Conservation (phyloP, 2,888 invertebrate genomes). For the Ennomos quercinarius region DNA sequence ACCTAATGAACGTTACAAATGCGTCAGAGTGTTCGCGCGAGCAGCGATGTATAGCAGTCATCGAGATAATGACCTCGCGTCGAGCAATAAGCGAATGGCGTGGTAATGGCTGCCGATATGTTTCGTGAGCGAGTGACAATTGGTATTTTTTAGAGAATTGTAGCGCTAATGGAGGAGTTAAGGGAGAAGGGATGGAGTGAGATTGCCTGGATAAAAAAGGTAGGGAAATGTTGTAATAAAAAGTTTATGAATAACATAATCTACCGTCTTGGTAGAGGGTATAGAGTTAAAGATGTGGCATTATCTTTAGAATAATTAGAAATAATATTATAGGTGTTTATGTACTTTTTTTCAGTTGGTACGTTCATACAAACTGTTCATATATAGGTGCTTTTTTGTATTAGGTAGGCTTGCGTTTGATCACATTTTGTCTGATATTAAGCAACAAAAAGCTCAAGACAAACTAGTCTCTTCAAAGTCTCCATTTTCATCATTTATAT, state of each 20-base stretch:
- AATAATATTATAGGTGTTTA: too few relatives aligned
- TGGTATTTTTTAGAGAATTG: slow-evolving; percentile 33
- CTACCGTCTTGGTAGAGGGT: too few relatives aligned
- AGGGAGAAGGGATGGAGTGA: slow-evolving; percentile 7
- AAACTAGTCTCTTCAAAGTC: too few relatives aligned
- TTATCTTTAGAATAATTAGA: too few relatives aligned
- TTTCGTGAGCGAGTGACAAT: slow-evolving; percentile 35
- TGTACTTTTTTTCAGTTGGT: too few relatives aligned
- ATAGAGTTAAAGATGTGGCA: too few relatives aligned
- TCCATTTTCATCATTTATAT: too few relatives aligned
- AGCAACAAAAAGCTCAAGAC: too few relatives aligned
- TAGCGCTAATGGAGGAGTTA: slow-evolving; percentile 21
- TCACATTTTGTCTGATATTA: too few relatives aligned
- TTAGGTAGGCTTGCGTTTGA: too few relatives aligned
- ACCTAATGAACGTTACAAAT: slow-evolving; percentile 67
- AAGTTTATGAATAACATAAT: neutral
- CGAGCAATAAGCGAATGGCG: slow-evolving; percentile 49
- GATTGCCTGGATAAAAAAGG: slow-evolving; percentile 9
- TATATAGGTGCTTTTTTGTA: too few relatives aligned
- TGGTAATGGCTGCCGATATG: slow-evolving; percentile 41
- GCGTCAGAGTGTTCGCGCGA: slow-evolving; percentile 50
- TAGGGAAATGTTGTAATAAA: slow-evolving; percentile 5
- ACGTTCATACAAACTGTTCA: too few relatives aligned
- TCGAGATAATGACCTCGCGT: slow-evolving; percentile 59
- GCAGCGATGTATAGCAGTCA: slow-evolving; percentile 68